These are phyloP conservation scores for Tribolium madens DNA, from an alignment of 1,140 invertebrate species.

Conservation along the genomic window DNA sequence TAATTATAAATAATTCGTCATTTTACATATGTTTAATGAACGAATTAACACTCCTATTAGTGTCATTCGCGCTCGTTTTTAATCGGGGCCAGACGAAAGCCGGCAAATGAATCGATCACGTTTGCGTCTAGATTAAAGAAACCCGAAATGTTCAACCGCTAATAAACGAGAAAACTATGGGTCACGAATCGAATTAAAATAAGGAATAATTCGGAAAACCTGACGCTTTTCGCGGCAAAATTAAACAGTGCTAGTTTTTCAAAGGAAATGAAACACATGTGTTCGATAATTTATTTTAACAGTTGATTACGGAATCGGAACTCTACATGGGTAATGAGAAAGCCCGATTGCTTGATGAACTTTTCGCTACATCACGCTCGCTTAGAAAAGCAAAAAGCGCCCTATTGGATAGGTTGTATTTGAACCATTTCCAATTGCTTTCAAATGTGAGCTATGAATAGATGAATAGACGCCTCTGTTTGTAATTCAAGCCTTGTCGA, in stretches of 20 bases:
- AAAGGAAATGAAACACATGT: neutral
- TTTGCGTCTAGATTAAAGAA: slow-evolving; percentile 14
- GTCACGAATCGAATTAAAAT: slow-evolving; percentile 19
- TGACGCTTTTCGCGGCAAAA: neutral
- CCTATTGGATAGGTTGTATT: neutral
- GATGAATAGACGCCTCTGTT: neutral
- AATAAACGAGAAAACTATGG: slow-evolving; percentile 16
- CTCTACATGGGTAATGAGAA: slow-evolving; percentile 6
- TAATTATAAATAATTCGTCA: neutral
- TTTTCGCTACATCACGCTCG: slow-evolving; percentile 4
- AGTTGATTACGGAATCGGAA: neutral
- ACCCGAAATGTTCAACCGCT: slow-evolving; percentile 18
- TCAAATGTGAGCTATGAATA: neutral
- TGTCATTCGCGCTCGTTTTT: slow-evolving; percentile 11
- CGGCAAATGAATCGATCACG: slow-evolving; percentile 15
- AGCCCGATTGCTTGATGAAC: neutral
- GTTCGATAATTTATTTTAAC: slow-evolving; percentile 5
- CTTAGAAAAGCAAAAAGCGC: slow-evolving; percentile 1
- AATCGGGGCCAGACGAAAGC: slow-evolving; percentile 2
- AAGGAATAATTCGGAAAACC: neutral
- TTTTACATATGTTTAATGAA: slow-evolving; percentile 9
- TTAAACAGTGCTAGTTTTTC: neutral
- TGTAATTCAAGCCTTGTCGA: neutral
- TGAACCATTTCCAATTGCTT: neutral
- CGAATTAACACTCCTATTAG: neutral